Conservation (phyloP, 1,140 invertebrate genomes). For the Globodera rostochiensis region DNA sequence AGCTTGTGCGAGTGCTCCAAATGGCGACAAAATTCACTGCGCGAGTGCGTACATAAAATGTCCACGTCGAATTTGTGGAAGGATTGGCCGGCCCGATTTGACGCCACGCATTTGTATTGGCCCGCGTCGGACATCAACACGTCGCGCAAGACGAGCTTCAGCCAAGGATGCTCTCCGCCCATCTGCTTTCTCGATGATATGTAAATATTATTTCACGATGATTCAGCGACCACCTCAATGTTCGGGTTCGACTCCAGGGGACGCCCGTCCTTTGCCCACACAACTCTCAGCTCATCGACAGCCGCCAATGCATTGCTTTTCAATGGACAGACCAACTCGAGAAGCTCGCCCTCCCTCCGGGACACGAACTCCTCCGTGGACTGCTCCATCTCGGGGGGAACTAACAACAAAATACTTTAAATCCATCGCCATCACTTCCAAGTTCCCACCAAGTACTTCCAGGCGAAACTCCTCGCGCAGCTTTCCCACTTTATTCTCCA, state of each 20-base stretch:
- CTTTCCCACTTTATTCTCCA: conserved; percentile 48
- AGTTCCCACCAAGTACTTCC: conserved; percentile 21
- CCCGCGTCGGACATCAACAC: conserved; percentile 51
- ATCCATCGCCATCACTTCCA: background rate
- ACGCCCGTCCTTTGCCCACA: conserved; percentile 59
- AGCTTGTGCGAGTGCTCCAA: conserved; percentile 54
- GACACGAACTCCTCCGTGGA: conserved; percentile 34
- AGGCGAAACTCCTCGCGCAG: conserved; percentile 18
- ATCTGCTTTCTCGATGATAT: conserved; percentile 37
- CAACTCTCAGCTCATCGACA: conserved; percentile 43
- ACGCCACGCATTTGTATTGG: conserved; percentile 57
- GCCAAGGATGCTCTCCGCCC: conserved; percentile 43
- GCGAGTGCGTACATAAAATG: conserved; percentile 58
- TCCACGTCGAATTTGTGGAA: conserved; percentile 57
- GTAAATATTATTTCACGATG: background rate
- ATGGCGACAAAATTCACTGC: conserved; percentile 52
- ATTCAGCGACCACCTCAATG: conserved; percentile 22
- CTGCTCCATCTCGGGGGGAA: conserved; percentile 54
- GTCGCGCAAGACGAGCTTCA: conserved; percentile 42
- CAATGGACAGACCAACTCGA: conserved; percentile 56
- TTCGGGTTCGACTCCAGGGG: conserved; percentile 40
- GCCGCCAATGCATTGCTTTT: conserved; percentile 29
- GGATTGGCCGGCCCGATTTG: conserved; percentile 61
- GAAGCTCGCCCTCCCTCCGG: conserved; percentile 52
- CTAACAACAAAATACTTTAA: conserved; percentile 40